phyloP scores from a whole-genome alignment of 2,113 vertebrate species.

The Dolichallabes microphthalmus region DNA sequence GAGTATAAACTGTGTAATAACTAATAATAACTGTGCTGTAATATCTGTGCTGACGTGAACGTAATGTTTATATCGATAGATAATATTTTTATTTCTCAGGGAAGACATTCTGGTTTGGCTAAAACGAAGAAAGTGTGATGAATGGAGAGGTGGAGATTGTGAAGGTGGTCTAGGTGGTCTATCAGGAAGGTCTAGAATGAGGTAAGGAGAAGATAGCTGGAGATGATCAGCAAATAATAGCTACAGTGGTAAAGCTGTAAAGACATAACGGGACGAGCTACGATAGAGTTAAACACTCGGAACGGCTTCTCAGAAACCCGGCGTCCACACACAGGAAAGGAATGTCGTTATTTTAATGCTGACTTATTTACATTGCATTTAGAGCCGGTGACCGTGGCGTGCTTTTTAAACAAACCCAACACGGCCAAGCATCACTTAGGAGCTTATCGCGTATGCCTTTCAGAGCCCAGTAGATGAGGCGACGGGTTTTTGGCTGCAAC shows the following conservation, averaged over 20 bases:
- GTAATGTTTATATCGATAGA: not conserved
- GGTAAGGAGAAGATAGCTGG: not conserved
- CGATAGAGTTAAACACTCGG: not conserved
- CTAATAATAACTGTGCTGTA: too few species aligned
- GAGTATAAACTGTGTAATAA: too few species aligned
- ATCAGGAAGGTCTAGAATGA: not conserved
- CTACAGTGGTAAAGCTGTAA: not conserved
- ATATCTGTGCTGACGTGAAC: not conserved
- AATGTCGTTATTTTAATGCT: slow-evolving; percentile 32
- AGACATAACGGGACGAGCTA: not conserved
- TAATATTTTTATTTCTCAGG: not conserved
- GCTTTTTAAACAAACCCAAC: slow-evolving; percentile 45
- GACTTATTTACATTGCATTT: slow-evolving; percentile 41
- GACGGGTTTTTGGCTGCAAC: slow-evolving; percentile 45
- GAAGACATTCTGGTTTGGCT: not conserved
- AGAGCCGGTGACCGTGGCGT: slow-evolving; percentile 26
- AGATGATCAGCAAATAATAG: not conserved
- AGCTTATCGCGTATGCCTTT: slow-evolving; percentile 46
- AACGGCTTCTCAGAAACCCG: slow-evolving; percentile 17
- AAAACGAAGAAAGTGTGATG: not conserved
- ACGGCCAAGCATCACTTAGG: slow-evolving; percentile 42
- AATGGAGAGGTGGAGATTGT: not conserved
- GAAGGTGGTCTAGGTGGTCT: too few species aligned
- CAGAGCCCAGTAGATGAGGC: slow-evolving; percentile 53
- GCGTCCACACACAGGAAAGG: slow-evolving; percentile 27